phyloP scores from a whole-genome alignment of 2,888 invertebrate genomes.

The Phyto melanocephala region DNA sequence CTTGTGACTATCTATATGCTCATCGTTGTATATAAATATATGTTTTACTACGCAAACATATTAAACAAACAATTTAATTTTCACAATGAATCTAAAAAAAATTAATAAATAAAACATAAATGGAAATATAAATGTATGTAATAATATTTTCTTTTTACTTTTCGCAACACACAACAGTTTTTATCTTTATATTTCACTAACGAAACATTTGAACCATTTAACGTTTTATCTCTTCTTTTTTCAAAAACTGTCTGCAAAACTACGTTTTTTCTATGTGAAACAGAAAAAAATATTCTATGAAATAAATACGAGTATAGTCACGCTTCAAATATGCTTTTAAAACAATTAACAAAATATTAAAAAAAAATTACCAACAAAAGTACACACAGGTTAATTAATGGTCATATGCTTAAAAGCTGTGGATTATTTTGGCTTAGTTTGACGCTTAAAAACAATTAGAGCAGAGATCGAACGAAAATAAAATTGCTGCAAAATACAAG shows the following conservation, averaged over 20 bases:
- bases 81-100: slow-evolving; percentile 19
- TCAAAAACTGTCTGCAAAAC: neutral
- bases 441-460: neutral
- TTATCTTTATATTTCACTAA: slow-evolving; percentile 26
- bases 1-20: no score
- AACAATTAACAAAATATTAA: slow-evolving; percentile 16
- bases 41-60: no score
- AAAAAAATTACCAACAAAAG: neutral
- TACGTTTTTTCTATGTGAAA: neutral
- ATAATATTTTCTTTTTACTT: neutral
- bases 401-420: neutral
- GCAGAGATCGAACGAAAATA: neutral
- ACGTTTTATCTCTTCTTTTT: slow-evolving; percentile 4
- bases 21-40: no score
- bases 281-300: neutral
- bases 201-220: slow-evolving; percentile 26
- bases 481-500: neutral
- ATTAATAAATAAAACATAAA: neutral
- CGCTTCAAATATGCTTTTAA: neutral
- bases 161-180: slow-evolving; percentile 3
- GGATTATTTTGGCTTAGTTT: neutral
- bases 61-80: slow-evolving; percentile 37
- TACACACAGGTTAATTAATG: slow-evolving; percentile 10
- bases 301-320: neutral
- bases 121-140: slow-evolving; percentile 32